Percentiles rank a stretch among this genome's conserved stretches.
Conservation (phyloP, 2,113 vertebrate genomes). For the Seriola dumerili region DNA sequence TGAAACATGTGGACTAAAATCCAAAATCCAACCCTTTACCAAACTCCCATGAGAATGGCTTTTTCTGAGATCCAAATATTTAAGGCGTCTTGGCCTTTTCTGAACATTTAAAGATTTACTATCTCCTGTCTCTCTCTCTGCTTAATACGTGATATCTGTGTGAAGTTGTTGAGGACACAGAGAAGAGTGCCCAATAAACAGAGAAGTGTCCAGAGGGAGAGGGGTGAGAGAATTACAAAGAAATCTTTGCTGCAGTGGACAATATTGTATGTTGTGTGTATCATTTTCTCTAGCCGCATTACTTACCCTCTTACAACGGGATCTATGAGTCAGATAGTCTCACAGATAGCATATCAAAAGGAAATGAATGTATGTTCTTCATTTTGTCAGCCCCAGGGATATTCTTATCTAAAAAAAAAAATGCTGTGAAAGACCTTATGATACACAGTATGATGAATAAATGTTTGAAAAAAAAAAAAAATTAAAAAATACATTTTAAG, state of each 20-base stretch:
- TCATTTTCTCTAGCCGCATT: constrained; percentile 34
- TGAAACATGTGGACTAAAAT: constrained; percentile 1
- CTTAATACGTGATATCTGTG: neutral
- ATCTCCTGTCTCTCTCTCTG: neutral
- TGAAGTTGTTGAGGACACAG: neutral
- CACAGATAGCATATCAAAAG: constrained; percentile 63
- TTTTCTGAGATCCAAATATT: neutral
- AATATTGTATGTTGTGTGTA: constrained; percentile 40
- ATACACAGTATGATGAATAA: constrained; percentile 55
- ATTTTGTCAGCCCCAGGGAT: constrained; percentile 57
- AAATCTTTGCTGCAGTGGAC: constrained; percentile 12
- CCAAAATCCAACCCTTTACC: neutral
- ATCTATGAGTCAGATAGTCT: constrained; percentile 46
- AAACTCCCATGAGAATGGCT: neutral
- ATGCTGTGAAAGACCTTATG: constrained; percentile 33
- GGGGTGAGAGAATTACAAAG: neutral
- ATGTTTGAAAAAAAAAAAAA: constrained; percentile 8
- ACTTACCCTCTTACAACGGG: constrained; percentile 49
- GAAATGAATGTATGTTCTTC: constrained; percentile 57
- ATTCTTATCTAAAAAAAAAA: constrained; percentile 56
- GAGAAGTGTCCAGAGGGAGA: neutral
- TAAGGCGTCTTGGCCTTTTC: constrained; percentile 1
- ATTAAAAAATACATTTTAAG: constrained; percentile 49
- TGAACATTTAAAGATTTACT: neutral
- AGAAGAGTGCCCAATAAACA: neutral